phyloP scores from a whole-genome alignment of 2,113 vertebrate genomes.

The Euleptes europaea region DNA sequence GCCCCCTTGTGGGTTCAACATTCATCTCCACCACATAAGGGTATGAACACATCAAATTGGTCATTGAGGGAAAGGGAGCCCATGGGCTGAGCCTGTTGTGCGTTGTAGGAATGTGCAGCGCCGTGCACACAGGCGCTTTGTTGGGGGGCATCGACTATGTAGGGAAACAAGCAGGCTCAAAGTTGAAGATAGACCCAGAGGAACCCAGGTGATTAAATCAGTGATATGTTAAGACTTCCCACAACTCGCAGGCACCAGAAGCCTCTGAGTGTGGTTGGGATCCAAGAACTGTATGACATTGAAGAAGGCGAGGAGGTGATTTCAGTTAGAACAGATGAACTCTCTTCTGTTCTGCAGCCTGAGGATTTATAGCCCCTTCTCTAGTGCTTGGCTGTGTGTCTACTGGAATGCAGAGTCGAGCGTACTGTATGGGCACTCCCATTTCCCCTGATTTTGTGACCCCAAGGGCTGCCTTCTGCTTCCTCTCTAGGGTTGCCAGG shows the following conservation, averaged over 20 bases:
- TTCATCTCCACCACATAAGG: not conserved
- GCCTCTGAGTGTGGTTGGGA: not conserved
- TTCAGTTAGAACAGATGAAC: not conserved
- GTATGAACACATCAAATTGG: not conserved
- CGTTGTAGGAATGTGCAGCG: not conserved
- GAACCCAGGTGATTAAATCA: not conserved
- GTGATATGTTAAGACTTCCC: not conserved
- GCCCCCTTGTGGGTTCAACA: not conserved
- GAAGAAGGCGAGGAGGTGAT: not conserved
- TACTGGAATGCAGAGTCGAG: not conserved
- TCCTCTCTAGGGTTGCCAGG: too few species aligned
- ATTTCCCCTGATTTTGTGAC: slow-evolving; percentile 4
- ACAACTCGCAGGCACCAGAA: not conserved
- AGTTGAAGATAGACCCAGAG: not conserved
- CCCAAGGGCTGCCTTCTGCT: not conserved
- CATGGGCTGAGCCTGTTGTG: not conserved
- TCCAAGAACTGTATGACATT: not conserved
- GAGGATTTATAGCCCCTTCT: not conserved
- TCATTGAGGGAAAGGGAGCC: not conserved
- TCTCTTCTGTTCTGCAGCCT: slow-evolving; percentile 6
- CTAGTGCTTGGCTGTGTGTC: not conserved
- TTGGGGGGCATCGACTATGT: not conserved
- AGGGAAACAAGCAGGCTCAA: not conserved
- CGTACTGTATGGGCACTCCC: not conserved
- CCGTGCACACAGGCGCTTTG: too few species aligned